Conservation (phyloP, 2,113 vertebrate species). For the Chaetodon auriga region DNA sequence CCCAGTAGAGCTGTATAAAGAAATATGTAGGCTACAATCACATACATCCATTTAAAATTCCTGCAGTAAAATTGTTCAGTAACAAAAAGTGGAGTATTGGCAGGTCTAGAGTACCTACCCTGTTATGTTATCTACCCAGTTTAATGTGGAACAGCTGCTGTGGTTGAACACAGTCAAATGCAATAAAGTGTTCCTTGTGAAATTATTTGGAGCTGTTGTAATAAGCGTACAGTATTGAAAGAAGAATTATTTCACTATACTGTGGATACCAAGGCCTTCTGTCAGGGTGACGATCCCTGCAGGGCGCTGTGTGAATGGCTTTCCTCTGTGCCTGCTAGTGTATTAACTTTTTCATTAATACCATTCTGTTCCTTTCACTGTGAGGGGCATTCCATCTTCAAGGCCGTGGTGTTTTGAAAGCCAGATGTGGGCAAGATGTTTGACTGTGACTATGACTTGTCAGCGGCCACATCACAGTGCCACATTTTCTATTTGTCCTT, state of each 20-base stretch:
- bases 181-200: not conserved
- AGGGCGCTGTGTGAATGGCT: not conserved
- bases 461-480: not conserved
- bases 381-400: conserved; percentile 4
- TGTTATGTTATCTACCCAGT: no score
- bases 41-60: no score
- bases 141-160: not conserved
- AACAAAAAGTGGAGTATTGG: not conserved
- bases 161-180: not conserved
- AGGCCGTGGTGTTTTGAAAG: conserved; percentile 1
- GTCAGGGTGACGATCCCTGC: not conserved
- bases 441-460: not conserved
- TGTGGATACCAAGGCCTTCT: not conserved
- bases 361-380: not conserved
- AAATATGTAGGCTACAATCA: no score
- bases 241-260: not conserved
- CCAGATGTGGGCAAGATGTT: conserved; percentile 27
- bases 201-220: not conserved
- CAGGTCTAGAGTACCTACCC: not conserved
- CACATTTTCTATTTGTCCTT: not conserved
- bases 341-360: not conserved
- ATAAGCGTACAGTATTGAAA: not conserved
- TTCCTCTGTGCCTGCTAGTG: not conserved
- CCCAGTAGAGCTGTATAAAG: no score
- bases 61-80: not conserved